Evolutionary conservation across 2,888 invertebrate genomes (phyloP).

Genomic region (Pterobdella sp.): DNA sequence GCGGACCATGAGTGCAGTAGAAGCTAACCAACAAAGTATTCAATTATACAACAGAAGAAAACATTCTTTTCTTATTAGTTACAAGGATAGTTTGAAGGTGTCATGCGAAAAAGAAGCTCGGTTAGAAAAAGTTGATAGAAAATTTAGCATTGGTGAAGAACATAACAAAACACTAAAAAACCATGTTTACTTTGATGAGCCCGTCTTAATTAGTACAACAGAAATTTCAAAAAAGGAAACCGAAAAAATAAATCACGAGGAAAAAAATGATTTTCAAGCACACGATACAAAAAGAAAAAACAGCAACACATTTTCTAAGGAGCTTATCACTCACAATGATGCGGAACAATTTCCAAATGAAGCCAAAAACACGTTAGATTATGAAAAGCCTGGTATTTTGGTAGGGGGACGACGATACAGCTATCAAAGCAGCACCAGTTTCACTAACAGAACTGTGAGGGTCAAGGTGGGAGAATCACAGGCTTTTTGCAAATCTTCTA

Average conservation of each 20-base stretch:
- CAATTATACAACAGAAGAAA: neutral
- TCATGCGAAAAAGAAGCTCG: neutral
- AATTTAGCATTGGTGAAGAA: neutral
- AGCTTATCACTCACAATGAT: too few relatives aligned
- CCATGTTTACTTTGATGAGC: too few relatives aligned
- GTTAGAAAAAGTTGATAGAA: neutral
- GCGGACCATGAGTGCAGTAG: neutral
- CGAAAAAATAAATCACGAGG: too few relatives aligned
- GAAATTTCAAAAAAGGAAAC: too few relatives aligned
- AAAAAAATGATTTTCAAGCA: too few relatives aligned
- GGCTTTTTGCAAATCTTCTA: neutral
- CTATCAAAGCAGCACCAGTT: neutral
- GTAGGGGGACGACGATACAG: neutral
- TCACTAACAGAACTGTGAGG: neutral
- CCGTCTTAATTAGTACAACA: too few relatives aligned
- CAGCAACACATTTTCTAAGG: too few relatives aligned
- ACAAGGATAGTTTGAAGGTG: neutral
- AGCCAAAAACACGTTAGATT: neutral
- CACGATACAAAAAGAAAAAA: too few relatives aligned
- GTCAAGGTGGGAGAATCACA: neutral
- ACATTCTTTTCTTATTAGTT: neutral
- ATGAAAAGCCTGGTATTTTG: neutral
- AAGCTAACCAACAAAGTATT: neutral
- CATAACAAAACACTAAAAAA: neutral
- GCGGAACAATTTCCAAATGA: neutral